phyloP scores from a whole-genome alignment of 2,888 invertebrate species.

The Creontiades dilutus region DNA sequence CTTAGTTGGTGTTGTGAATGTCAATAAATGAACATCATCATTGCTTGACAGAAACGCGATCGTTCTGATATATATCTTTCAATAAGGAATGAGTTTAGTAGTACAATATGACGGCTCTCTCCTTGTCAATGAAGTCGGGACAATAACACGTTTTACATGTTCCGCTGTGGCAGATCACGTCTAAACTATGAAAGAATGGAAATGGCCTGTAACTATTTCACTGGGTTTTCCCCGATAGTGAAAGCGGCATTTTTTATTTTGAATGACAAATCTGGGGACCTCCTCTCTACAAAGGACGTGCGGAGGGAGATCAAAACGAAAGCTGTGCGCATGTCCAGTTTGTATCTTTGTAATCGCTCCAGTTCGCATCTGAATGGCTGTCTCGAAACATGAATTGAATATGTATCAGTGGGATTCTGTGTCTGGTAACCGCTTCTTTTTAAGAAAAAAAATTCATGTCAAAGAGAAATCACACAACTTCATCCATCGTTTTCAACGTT shows the following conservation, averaged over 20 bases:
- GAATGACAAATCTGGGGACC: slow-evolving; percentile 3
- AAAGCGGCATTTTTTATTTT: neutral
- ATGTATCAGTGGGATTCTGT: neutral
- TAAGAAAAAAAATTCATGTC: too few species aligned
- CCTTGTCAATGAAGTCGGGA: neutral
- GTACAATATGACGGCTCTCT: too few species aligned
- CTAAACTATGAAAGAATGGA: neutral
- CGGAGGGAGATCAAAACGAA: slow-evolving; percentile 7
- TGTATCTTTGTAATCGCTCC: neutral
- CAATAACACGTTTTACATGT: neutral
- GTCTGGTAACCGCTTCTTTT: too few species aligned
- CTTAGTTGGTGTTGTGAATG: too few species aligned
- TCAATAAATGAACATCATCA: too few species aligned
- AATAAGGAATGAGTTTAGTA: too few species aligned
- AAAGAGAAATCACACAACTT: too few species aligned
- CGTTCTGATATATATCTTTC: too few species aligned
- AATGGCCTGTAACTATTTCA: neutral
- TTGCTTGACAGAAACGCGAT: too few species aligned
- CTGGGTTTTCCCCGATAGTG: neutral
- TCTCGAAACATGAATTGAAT: neutral
- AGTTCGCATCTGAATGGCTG: neutral
- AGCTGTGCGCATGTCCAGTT: neutral
- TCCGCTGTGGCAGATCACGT: neutral
- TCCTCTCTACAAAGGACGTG: neutral
- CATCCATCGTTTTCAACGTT: too few species aligned